Evolutionary conservation across 2,888 invertebrate species (phyloP).

Genomic region (Polia nebulosa): DNA sequence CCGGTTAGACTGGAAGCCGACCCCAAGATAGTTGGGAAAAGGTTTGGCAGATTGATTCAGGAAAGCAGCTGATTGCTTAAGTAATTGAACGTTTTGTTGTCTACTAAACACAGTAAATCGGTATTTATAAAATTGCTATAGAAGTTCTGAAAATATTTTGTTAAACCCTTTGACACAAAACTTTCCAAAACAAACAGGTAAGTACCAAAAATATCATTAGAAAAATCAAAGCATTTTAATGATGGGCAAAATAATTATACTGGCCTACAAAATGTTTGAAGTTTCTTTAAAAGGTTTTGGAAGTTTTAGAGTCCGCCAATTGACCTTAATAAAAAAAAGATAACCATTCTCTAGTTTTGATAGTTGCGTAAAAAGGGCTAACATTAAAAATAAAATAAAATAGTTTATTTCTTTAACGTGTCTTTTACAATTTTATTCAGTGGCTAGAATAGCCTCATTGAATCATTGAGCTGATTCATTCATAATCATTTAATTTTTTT

Average conservation of each 20-base stretch:
- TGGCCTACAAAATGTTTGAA: constrained; percentile 10
- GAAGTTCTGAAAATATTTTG: neutral
- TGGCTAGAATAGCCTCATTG: neutral
- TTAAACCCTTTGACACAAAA: neutral
- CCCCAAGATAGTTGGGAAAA: no score
- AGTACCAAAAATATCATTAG: neutral
- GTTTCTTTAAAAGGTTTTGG: neutral
- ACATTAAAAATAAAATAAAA: no score
- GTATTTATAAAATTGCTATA: neutral
- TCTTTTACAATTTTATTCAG: no score
- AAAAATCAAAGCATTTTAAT: constrained; percentile 12
- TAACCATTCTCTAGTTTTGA: neutral
- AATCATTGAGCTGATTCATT: neutral
- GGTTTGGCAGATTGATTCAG: no score
- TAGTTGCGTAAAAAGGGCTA: neutral
- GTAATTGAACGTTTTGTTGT: no score
- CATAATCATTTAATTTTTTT: neutral
- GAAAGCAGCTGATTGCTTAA: no score
- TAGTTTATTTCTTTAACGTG: no score
- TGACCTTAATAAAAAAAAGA: neutral
- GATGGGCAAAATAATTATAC: neutral
- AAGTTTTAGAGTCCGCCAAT: neutral
- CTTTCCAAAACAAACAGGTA: neutral
- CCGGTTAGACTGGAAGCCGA: no score
- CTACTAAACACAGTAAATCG: no score